A percentile compares a stretch with the other conserved stretches of the same genome.
phyloP scores from a whole-genome alignment of 2,113 vertebrate species.

The Alligator mississippiensis region DNA sequence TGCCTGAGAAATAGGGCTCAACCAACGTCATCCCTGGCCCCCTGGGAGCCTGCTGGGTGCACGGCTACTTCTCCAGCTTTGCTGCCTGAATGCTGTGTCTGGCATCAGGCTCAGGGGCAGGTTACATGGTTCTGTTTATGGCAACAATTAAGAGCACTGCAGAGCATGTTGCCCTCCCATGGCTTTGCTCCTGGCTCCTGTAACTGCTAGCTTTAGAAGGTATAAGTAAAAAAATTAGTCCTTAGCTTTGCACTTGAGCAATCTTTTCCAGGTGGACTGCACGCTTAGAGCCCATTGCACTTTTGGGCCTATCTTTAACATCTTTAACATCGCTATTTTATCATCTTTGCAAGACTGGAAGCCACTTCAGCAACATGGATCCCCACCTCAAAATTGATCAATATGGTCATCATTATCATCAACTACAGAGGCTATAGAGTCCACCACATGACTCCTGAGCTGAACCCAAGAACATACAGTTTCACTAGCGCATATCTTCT shows the following conservation, averaged over 20 bases:
- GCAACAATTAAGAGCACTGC: fast-evolving
- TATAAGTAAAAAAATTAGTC: too few relatives aligned
- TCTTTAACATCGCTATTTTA: constrained; percentile 26
- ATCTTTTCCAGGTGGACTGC: not conserved
- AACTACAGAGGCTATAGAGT: not conserved
- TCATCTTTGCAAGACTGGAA: constrained; percentile 21
- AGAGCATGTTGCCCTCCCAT: not conserved
- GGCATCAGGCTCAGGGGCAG: not conserved
- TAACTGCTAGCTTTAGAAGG: not conserved
- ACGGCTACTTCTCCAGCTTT: not conserved
- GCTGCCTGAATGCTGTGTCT: not conserved
- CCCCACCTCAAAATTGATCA: constrained; percentile 34
- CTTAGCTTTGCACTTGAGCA: too few relatives aligned
- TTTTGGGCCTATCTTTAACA: not conserved
- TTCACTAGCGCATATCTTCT: not conserved
- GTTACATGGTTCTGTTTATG: not conserved
- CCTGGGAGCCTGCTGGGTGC: too few relatives aligned
- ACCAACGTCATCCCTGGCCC: too few relatives aligned
- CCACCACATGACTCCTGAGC: not conserved
- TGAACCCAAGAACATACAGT: not conserved
- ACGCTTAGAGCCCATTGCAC: not conserved
- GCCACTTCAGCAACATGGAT: constrained; percentile 23
- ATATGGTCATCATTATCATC: not conserved
- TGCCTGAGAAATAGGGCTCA: too few relatives aligned
- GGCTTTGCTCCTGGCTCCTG: not conserved